phyloP scores from a whole-genome alignment of 2,113 vertebrate genomes.

The Calyptomena viridis region DNA sequence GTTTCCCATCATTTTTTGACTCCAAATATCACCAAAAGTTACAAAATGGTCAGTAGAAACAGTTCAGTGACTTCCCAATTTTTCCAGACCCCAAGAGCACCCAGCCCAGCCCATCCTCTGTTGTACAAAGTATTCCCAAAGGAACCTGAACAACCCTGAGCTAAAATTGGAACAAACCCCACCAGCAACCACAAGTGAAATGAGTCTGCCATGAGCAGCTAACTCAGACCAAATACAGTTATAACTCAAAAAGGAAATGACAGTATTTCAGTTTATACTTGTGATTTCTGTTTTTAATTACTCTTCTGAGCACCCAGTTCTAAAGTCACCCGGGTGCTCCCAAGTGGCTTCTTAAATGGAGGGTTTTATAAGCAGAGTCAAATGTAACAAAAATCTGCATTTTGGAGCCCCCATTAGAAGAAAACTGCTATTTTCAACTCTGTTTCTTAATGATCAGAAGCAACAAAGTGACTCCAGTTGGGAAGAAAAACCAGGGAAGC shows the following conservation, averaged over 20 bases:
- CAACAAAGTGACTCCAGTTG: neutral
- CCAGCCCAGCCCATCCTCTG: neutral
- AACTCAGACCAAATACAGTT: neutral
- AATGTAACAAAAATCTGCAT: neutral
- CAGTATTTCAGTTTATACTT: neutral
- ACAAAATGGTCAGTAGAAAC: neutral
- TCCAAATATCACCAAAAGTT: neutral
- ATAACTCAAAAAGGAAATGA: neutral
- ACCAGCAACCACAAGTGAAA: neutral
- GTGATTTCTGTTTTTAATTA: conserved; percentile 28
- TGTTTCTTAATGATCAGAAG: neutral
- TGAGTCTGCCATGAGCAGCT: neutral
- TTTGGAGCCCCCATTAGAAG: neutral
- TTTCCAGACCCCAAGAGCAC: neutral
- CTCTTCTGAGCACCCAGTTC: conserved; percentile 4
- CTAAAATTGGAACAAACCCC: neutral
- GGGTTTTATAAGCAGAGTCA: neutral
- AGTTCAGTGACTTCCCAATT: neutral
- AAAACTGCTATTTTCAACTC: neutral
- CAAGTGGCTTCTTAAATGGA: neutral
- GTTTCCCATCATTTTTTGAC: neutral
- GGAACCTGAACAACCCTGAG: neutral
- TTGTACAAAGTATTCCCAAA: neutral
- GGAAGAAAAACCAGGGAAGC: neutral
- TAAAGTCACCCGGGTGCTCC: neutral